A percentile compares a stretch with the other conserved stretches of the same genome.
These are phyloP conservation scores for Trichogramma pretiosum DNA, from an alignment of 1,140 invertebrate species.

Conservation along the genomic window DNA sequence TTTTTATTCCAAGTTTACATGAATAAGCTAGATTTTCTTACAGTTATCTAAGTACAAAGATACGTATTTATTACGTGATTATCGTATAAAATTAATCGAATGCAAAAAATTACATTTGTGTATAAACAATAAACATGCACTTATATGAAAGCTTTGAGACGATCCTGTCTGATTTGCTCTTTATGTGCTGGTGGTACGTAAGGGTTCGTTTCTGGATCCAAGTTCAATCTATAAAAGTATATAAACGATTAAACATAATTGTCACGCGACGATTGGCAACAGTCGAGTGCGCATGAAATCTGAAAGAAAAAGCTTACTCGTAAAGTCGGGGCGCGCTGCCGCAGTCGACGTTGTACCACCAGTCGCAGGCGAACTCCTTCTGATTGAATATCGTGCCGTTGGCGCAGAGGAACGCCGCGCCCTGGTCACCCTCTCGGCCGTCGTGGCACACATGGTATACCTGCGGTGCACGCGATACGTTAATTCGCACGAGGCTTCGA, in stretches of 20 bases:
- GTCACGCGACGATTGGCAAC: slow-evolving; percentile 4
- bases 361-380: slow-evolving; percentile 78
- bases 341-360: slow-evolving; percentile 88
- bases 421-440: slow-evolving; percentile 69
- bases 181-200: slow-evolving; percentile 64
- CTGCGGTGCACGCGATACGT: slow-evolving; percentile 37
- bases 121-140: too few species aligned
- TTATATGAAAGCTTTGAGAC: too few species aligned
- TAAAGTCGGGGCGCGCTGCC: slow-evolving; percentile 56
- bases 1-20: too few species aligned
- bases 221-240: slow-evolving; percentile 57
- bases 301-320: slow-evolving; percentile 41
- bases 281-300: slow-evolving; percentile 1
- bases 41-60: too few species aligned
- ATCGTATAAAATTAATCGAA: too few species aligned
- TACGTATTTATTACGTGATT: too few species aligned
- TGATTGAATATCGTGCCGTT: slow-evolving; percentile 86
- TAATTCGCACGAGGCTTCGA: not conserved
- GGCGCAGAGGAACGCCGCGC: slow-evolving; percentile 73
- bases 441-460: slow-evolving; percentile 79
- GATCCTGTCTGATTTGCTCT: slow-evolving; percentile 33
- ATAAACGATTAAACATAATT: slow-evolving; percentile 6
- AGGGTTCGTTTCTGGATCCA: slow-evolving; percentile 69
- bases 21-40: too few species aligned
- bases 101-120: too few species aligned